A percentile compares a stretch with the other conserved stretches of the same genome.
These are phyloP conservation scores for Pipistrellus kuhlii DNA, from an alignment of 2,797 vertebrate genomes.

Conservation along the genomic window DNA sequence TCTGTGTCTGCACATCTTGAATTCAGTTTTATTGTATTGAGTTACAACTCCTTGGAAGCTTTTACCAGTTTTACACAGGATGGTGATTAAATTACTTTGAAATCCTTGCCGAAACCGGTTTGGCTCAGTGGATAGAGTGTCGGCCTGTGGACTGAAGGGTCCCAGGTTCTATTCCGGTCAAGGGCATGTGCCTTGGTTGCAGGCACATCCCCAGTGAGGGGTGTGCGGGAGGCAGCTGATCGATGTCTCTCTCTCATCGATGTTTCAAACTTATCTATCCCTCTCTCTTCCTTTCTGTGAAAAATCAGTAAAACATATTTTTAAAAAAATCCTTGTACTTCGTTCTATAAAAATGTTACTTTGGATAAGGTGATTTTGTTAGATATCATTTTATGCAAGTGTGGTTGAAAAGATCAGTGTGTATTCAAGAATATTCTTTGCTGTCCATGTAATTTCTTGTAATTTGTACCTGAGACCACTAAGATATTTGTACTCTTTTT, in stretches of 20 bases:
- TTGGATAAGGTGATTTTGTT: conserved; percentile 39
- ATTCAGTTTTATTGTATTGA: conserved; percentile 50
- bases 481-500: background rate
- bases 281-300: too few relatives aligned
- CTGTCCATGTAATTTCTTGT: background rate
- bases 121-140: too few relatives aligned
- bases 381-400: background rate
- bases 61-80: background rate
- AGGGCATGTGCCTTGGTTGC: too few relatives aligned
- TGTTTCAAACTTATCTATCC: too few relatives aligned
- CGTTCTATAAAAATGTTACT: conserved; percentile 15
- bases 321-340: background rate
- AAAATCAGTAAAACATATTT: too few relatives aligned
- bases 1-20: conserved; percentile 27
- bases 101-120: background rate
- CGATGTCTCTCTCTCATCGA: too few relatives aligned
- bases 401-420: conserved; percentile 33
- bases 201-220: too few relatives aligned
- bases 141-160: too few relatives aligned
- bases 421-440: conserved; percentile 13
- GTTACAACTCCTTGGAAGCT: background rate
- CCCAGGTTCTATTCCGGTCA: too few relatives aligned
- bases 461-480: background rate
- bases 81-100: conserved; percentile 34
- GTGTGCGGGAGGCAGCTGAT: too few relatives aligned